These are phyloP conservation scores for Dolichallabes microphthalmus DNA, from an alignment of 2,113 vertebrate species.

Conservation along the genomic window DNA sequence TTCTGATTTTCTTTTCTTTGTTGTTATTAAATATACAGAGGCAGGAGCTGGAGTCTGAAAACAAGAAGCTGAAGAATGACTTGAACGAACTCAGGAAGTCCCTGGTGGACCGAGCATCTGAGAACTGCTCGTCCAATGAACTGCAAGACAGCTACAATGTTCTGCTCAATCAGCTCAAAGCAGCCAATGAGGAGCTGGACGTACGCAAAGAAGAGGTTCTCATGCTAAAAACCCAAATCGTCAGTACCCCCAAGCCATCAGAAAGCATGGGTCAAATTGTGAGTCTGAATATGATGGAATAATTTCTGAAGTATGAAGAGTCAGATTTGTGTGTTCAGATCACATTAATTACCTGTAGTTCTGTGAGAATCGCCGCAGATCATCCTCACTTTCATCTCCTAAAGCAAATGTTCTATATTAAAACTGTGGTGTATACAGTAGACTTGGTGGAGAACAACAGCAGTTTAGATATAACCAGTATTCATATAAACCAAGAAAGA, in stretches of 20 bases:
- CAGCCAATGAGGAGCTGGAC: constrained; percentile 88
- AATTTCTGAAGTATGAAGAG: background rate
- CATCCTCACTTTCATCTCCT: background rate
- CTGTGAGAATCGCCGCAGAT: background rate
- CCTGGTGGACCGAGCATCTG: constrained; percentile 66
- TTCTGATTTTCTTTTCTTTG: background rate
- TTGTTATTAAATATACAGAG: constrained; percentile 71
- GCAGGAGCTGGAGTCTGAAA: constrained; percentile 92
- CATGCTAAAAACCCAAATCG: constrained; percentile 85
- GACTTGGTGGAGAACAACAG: background rate
- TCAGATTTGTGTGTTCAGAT: background rate
- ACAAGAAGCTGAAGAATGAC: constrained; percentile 94
- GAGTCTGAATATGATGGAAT: constrained; percentile 45
- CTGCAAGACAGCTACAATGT: constrained; percentile 78
- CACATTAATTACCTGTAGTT: background rate
- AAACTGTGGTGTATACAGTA: background rate
- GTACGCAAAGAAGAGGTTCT: constrained; percentile 95
- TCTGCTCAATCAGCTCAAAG: constrained; percentile 84
- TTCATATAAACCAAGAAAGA: background rate
- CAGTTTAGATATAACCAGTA: background rate
- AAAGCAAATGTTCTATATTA: background rate
- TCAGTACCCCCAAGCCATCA: constrained; percentile 75
- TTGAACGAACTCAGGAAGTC: constrained; percentile 85
- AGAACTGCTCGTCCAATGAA: constrained; percentile 66
- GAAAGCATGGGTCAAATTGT: constrained; percentile 63